These are phyloP conservation scores for Rhopalosiphum nymphaeae DNA, from an alignment of 2,888 invertebrate genomes.

Conservation along the genomic window DNA sequence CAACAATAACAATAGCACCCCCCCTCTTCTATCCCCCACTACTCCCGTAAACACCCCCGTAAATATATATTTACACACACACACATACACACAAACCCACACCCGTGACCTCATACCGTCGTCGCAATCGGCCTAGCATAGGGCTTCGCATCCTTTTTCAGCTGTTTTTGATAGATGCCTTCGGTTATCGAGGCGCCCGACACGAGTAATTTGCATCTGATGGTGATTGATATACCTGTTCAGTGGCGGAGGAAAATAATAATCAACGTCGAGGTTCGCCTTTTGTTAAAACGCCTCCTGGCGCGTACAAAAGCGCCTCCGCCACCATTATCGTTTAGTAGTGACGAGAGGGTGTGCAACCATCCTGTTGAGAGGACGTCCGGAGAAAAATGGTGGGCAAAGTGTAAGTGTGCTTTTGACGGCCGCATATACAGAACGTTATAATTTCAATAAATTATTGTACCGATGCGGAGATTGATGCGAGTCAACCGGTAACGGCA, in stretches of 20 bases:
- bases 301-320: conserved; percentile 42
- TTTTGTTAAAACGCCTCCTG: conserved; percentile 43
- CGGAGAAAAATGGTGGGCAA: neutral
- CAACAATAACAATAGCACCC: conserved; percentile 47
- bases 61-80: neutral
- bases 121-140: neutral
- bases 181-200: conserved; percentile 48
- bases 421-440: conserved; percentile 17
- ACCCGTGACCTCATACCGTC: neutral
- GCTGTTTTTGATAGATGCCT: conserved; percentile 63
- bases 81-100: neutral
- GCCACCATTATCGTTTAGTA: conserved; percentile 29
- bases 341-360: neutral
- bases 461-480: conserved; percentile 42
- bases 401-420: conserved; percentile 39
- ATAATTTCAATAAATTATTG: conserved; percentile 62
- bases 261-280: conserved; percentile 56
- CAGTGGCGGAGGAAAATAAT: conserved; percentile 58
- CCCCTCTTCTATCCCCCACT: neutral
- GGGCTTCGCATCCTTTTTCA: conserved; percentile 15
- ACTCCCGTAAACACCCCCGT: neutral
- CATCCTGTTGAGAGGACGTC: conserved; percentile 25
- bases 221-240: conserved; percentile 64
- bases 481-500: neutral
- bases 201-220: conserved; percentile 64